Evolutionary conservation across 2,113 vertebrate genomes (phyloP).

Genomic region (Ochotona curzoniae): DNA sequence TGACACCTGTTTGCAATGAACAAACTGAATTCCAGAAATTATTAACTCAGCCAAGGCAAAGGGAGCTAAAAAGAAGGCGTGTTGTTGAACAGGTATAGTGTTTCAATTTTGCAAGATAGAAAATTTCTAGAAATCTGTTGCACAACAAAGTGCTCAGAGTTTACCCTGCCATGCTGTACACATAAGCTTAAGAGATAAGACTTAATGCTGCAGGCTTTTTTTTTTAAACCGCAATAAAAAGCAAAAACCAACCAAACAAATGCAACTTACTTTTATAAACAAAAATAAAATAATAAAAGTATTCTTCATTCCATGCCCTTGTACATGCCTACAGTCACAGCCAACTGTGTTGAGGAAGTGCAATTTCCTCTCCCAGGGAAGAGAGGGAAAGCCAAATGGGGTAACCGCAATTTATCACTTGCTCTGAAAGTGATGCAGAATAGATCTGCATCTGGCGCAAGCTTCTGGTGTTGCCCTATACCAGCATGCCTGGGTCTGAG

Average conservation of each 20-base stretch:
- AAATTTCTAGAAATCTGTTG: not conserved
- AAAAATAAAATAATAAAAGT: not conserved
- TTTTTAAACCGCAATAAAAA: not conserved
- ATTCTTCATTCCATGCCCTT: not conserved
- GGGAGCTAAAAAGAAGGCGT: not conserved
- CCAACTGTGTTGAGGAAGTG: not conserved
- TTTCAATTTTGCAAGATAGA: not conserved
- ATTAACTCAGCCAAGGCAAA: conserved; percentile 35
- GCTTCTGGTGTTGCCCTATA: no score
- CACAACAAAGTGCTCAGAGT: not conserved
- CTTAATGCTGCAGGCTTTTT: not conserved
- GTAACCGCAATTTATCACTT: not conserved
- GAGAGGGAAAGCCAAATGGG: not conserved
- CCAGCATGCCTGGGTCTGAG: no score
- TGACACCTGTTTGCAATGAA: not conserved
- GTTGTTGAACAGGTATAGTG: not conserved
- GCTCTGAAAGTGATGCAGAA: conserved; percentile 28
- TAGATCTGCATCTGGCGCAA: no score
- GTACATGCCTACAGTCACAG: not conserved
- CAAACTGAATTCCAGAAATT: conserved; percentile 45
- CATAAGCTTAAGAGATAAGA: not conserved
- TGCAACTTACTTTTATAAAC: conserved; percentile 1
- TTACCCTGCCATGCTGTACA: not conserved
- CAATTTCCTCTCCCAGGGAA: not conserved
- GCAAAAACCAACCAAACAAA: not conserved